Evolutionary conservation across 2,888 invertebrate species (phyloP), one percentile per base, ranked within the genome.

Genomic region (Spialia ferax): DNA sequence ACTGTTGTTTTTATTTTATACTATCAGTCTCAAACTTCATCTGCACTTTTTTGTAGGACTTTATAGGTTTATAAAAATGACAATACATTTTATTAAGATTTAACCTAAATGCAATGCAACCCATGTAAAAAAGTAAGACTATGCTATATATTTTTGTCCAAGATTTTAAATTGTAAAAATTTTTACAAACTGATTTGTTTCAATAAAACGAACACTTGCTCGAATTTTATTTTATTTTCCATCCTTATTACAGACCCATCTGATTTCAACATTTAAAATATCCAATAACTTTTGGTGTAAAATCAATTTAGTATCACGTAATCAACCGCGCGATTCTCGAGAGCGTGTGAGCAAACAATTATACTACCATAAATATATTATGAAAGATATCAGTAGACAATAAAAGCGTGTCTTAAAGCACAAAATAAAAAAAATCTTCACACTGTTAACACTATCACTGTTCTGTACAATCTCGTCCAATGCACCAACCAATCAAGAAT

Each of bases 171-270:
- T 45, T 55, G 62, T 57, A 70, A 63, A 69, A 69, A 35, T 38
- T 13, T 59, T 65, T 70, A 45, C 70, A 56, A 59, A 70, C 56
- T 66, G 45, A 66, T 54, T 23, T 48, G 22, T 72, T 73, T 69
- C 71, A 84, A 79, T 83, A 74, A 87, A 86, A 88, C 79, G 67
- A 80, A 68, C 66, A 63, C 67, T 52, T 81, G 82, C 80, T 87
- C 81, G 80, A 83, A 84, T 84, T 87, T 85, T 48, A 84, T 81
- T 86, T 89, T 89, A 86, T 86, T 89, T 79, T 72, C 79, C 85
- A 87, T 87, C 77, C 88, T 87, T 89, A 89, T n/a, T 87, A 90
- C 89, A 90, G 82, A 90, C 88, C 90, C 88, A 82, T 88, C 83
- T 83, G 88, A 87, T 86, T 88, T 88, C 72, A 86, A 87, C 76